Percentiles rank a stretch among this genome's conserved stretches.
Conservation (phyloP, 2,888 invertebrate species). For the Drosophila recens region DNA sequence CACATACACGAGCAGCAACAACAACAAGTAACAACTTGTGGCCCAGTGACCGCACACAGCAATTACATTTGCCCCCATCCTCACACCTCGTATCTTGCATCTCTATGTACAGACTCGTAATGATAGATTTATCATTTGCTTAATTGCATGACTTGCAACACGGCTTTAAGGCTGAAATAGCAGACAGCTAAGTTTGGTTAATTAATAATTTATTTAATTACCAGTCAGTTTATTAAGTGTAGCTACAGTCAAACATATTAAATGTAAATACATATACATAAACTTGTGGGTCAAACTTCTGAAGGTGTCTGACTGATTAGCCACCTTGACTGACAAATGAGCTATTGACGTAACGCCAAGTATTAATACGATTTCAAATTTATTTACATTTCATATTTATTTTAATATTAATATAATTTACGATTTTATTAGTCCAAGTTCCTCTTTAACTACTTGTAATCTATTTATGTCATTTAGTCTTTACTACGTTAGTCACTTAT, state of each 20-base stretch:
- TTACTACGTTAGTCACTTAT: not conserved
- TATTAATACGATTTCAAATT: no score
- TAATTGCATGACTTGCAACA: constrained; percentile 64
- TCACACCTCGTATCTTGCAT: not conserved
- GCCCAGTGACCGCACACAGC: constrained; percentile 51
- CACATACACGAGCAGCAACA: constrained; percentile 16
- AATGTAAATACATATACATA: no score
- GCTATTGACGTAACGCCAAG: not conserved
- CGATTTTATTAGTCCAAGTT: not conserved
- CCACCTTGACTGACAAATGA: not conserved
- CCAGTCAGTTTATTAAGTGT: constrained; percentile 43
- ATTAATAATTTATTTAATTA: constrained; percentile 75
- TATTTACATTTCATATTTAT: no score
- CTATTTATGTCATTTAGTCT: not conserved
- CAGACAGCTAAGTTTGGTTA: constrained; percentile 31
- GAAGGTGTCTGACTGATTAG: constrained; percentile 10
- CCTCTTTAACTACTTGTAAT: not conserved
- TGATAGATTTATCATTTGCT: constrained; percentile 74
- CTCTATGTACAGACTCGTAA: constrained; percentile 17
- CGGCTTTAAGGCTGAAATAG: constrained; percentile 28
- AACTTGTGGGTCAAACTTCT: not conserved
- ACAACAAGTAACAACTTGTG: constrained; percentile 35
- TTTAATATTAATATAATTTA: not conserved
- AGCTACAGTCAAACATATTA: not conserved
- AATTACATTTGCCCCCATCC: constrained; percentile 43